Evolutionary conservation across 2,888 invertebrate genomes (phyloP).

Genomic region (Tipula lateralis): DNA sequence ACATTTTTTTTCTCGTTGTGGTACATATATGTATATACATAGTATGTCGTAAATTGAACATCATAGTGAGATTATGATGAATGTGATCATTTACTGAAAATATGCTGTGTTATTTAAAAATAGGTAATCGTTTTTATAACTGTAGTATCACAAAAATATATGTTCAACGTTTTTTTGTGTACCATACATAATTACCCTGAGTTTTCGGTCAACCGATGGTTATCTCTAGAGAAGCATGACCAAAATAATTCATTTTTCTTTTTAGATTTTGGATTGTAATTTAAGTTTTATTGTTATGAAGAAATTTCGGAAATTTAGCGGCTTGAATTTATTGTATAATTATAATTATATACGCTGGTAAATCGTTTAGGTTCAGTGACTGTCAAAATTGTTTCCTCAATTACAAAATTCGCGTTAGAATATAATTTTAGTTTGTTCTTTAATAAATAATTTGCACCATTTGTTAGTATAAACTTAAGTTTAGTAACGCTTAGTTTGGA

Average conservation of each 20-base stretch:
- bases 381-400: slow-evolving; percentile 4
- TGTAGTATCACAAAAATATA: background rate
- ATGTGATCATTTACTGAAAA: background rate
- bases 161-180: background rate
- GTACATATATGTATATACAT: background rate
- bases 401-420: slow-evolving; percentile 6
- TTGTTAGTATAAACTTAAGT: background rate
- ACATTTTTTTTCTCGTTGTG: background rate
- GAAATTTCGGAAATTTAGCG: background rate
- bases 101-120: background rate
- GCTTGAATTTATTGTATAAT: background rate
- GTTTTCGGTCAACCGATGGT: background rate
- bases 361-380: background rate
- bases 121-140: background rate
- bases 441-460: background rate
- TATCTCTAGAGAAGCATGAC: background rate
- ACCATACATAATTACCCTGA: background rate
- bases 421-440: background rate
- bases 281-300: background rate
- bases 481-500: background rate
- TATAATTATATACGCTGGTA: background rate
- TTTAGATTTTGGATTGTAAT: background rate
- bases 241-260: background rate
- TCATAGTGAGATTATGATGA: background rate
- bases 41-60: background rate